Percentiles rank a stretch among this genome's conserved stretches.
phyloP scores from a whole-genome alignment of 2,888 invertebrate genomes.

The Fragum sueziense region DNA sequence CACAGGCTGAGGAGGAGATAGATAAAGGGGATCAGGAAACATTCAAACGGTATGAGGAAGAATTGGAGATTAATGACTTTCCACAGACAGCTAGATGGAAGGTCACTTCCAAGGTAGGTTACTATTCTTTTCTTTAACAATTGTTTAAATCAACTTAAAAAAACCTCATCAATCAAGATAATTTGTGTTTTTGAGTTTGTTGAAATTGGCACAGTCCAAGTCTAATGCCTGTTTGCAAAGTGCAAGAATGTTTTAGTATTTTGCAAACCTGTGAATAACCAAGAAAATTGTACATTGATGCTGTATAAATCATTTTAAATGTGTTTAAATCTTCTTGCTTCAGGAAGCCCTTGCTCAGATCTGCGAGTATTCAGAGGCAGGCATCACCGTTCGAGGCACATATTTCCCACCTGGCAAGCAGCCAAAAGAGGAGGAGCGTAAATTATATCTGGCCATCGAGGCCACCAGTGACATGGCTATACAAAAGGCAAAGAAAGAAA shows the following conservation, averaged over 20 bases:
- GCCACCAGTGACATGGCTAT: conserved; percentile 96
- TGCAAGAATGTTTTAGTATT: too few relatives aligned
- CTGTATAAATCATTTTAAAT: too few relatives aligned
- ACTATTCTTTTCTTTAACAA: too few relatives aligned
- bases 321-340: conserved; percentile 11
- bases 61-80: conserved; percentile 99
- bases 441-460: conserved; percentile 98
- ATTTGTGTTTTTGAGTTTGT: too few relatives aligned
- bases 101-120: conserved; percentile 94
- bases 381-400: conserved; percentile 98
- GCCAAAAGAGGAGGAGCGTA: conserved; percentile 87
- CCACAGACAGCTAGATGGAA: conserved; percentile 99
- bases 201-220: too few relatives aligned
- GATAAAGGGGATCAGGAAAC: conserved; percentile 78
- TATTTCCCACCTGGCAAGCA: conserved; percentile 94
- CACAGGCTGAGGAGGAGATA: conserved; percentile 85
- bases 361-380: conserved; percentile 99
- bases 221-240: too few relatives aligned
- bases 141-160: too few relatives aligned
- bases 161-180: too few relatives aligned
- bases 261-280: too few relatives aligned
- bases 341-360: conserved; percentile 98
- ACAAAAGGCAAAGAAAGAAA: conserved; percentile 86
- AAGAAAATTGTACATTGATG: too few relatives aligned
- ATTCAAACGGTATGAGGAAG: conserved; percentile 94